Evolutionary conservation across 2,113 vertebrate genomes (phyloP).

Genomic region (Pampusana beccarii): DNA sequence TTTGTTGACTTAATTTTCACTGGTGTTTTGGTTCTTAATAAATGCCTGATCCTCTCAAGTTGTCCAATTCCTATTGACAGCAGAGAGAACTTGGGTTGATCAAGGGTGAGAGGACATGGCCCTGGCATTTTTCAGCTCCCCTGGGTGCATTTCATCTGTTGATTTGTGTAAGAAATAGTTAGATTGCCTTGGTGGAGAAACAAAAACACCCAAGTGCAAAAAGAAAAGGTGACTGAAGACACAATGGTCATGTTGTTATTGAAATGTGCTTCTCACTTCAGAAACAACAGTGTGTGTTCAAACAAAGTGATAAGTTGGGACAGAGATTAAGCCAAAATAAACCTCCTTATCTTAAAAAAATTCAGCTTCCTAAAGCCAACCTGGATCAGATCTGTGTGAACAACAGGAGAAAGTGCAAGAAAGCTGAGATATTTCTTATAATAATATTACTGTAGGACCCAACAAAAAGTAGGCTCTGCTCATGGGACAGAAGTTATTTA

Average conservation of each 20-base stretch:
- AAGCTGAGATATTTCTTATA: slow-evolving; percentile 37
- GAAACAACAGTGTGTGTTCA: slow-evolving; percentile 32
- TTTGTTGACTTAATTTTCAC: background rate
- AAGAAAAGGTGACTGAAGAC: slow-evolving; percentile 32
- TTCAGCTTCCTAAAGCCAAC: slow-evolving; percentile 41
- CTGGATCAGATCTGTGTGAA: slow-evolving; percentile 45
- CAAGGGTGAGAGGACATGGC: background rate
- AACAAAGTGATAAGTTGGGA: slow-evolving; percentile 39
- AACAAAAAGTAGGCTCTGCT: slow-evolving; percentile 1
- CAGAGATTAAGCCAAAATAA: slow-evolving; percentile 54
- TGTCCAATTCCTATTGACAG: background rate
- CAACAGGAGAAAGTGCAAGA: slow-evolving; percentile 31
- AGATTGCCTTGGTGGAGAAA: slow-evolving; percentile 43
- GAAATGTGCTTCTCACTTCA: slow-evolving; percentile 38
- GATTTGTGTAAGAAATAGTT: slow-evolving; percentile 55
- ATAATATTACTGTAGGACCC: slow-evolving; percentile 32
- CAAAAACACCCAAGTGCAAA: slow-evolving; percentile 13
- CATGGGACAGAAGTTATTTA: slow-evolving; percentile 13
- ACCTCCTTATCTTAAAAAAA: slow-evolving; percentile 55
- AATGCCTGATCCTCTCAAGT: background rate
- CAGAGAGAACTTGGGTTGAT: background rate
- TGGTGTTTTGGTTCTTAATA: background rate
- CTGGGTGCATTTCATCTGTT: background rate
- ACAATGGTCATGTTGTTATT: background rate
- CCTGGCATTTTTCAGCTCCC: background rate